A percentile compares a stretch with the other conserved stretches of the same genome.
Evolutionary conservation across 2,888 invertebrate genomes (phyloP).

Genomic region (Tryphoninae sp.): DNA sequence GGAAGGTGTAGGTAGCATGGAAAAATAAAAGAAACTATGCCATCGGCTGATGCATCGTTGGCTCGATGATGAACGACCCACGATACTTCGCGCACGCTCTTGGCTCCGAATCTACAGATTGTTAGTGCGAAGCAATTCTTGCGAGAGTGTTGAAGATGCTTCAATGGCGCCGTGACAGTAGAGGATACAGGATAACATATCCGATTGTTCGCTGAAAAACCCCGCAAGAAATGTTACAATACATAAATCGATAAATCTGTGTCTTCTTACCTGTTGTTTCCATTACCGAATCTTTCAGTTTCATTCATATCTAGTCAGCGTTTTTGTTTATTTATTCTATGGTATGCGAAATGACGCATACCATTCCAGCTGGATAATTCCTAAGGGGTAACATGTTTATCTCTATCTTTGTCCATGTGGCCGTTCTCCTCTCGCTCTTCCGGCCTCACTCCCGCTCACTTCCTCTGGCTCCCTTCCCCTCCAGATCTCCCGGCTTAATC

Average conservation of each 20-base stretch:
- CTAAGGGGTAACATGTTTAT: slow-evolving; percentile 39
- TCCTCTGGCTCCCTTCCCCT: slow-evolving; percentile 61
- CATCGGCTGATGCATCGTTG: slow-evolving; percentile 71
- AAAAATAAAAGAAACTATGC: background rate
- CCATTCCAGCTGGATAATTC: slow-evolving; percentile 50
- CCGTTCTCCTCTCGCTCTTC: slow-evolving; percentile 27
- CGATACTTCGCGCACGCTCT: background rate
- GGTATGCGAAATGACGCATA: slow-evolving; percentile 43
- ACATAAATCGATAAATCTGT: background rate
- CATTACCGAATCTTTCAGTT: slow-evolving; percentile 10
- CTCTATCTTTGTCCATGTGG: slow-evolving; percentile 39
- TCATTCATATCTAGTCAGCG: slow-evolving; percentile 12
- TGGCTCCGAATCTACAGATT: background rate
- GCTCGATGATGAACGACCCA: slow-evolving; percentile 75
- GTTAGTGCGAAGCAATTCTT: background rate
- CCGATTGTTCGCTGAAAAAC: no score
- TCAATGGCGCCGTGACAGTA: no score
- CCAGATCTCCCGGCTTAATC: slow-evolving; percentile 68
- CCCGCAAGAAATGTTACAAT: background rate
- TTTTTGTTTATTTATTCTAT: slow-evolving; percentile 18
- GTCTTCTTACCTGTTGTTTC: background rate
- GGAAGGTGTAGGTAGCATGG: background rate
- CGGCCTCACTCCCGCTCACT: slow-evolving; percentile 48
- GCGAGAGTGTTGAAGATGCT: no score
- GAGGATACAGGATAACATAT: no score